A percentile compares a stretch with the other conserved stretches of the same genome.
Conservation (phyloP, 2,888 invertebrate genomes). For the Zelleria hepariella region DNA sequence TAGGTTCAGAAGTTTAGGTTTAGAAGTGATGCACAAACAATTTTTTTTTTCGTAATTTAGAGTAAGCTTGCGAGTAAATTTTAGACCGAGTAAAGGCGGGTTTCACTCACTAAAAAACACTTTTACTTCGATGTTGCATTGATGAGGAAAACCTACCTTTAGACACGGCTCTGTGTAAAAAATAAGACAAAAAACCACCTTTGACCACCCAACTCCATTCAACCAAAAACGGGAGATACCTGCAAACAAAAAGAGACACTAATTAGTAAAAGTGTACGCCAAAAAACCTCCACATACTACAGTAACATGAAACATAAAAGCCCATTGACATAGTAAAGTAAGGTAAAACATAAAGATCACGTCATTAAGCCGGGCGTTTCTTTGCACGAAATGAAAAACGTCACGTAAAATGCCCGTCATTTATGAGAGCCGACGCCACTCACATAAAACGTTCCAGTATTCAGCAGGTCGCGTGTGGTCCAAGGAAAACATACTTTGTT, state of each 20-base stretch:
- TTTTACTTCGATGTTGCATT: no score
- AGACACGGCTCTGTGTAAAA: no score
- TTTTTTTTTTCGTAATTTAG: no score
- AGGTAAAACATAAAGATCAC: not conserved
- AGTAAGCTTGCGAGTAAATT: no score
- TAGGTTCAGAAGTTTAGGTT: no score
- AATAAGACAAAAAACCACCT: not conserved
- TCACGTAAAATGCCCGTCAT: not conserved
- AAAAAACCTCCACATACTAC: no score
- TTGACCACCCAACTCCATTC: not conserved
- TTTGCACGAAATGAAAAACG: not conserved
- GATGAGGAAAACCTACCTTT: no score
- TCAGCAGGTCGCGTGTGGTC: not conserved
- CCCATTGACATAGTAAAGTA: not conserved
- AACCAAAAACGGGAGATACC: constrained; percentile 11
- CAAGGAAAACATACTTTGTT: not conserved
- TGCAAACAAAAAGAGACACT: not conserved
- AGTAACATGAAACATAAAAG: not conserved
- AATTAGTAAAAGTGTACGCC: not conserved
- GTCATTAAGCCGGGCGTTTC: constrained; percentile 1
- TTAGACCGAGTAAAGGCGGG: no score
- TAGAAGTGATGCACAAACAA: no score
- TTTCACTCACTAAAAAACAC: no score
- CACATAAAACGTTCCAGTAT: not conserved
- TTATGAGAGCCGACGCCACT: not conserved